Evolutionary conservation across 2,797 vertebrate genomes (phyloP), one percentile per base, ranked within the genome.

Genomic region (Iguana delicatissima): DNA sequence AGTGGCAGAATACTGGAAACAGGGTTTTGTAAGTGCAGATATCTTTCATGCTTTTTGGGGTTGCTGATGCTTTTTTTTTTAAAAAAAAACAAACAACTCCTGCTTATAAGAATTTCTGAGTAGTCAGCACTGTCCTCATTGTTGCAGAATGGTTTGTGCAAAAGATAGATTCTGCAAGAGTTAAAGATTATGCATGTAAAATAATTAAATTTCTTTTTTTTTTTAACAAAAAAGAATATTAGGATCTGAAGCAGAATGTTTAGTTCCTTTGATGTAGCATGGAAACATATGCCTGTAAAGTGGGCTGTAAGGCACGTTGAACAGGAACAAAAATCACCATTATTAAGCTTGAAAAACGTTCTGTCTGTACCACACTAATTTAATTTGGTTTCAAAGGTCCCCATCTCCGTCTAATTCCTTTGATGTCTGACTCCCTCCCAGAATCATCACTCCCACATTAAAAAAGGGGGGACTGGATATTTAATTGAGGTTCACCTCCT

Each of bases 241-340:
- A 93, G 92, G 93, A 94, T 93, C 94, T 96, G 95, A 96, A 96
- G 95, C 95, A 96, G 94, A 96, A 90, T 96, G 95, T 96, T 96
- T 96, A 96, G 93, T 93, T 92, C 86, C 95, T 96, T 96, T 96
- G 96, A 96, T 95, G 95, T 96, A 82, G 89, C 95, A 94, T 93
- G 91, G 93, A 95, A 96, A 90, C 95, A 96, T 94, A 96, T 94
- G 95, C 93, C 92, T 95, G 91, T 95, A 93, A 95, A 93, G 92
- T 94, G 90, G 94, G 93, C 93, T 94, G 81, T 91, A 89, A 90
- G 81, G 80, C 95, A 95, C 94, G 95, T 96, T 96, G 95, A 96
- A 96, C 93, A 95, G 91, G 0, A 18, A 93, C 90, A 95, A 96
- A 95, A 95, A 92, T 95, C 89, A 94, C 94, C 93, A 90, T 92